Conservation (phyloP, 2,888 invertebrate genomes). For the Eristalinus sepulchralis region DNA sequence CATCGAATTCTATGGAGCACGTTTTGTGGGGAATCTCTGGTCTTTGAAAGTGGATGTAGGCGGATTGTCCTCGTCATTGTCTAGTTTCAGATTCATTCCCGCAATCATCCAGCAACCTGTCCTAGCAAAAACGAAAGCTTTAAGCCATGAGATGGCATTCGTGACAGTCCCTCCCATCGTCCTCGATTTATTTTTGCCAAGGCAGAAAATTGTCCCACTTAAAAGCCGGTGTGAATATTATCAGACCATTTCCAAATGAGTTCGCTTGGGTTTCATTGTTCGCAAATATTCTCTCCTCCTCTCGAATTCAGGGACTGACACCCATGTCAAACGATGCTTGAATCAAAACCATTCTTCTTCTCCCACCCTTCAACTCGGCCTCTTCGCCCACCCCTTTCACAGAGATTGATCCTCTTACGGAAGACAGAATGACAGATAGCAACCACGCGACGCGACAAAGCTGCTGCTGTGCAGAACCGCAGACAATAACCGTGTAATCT, state of each 20-base stretch:
- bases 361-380: background rate
- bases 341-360: background rate
- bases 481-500: constrained; percentile 34
- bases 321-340: background rate
- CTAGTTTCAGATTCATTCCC: background rate
- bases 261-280: background rate
- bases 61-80: background rate
- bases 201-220: background rate
- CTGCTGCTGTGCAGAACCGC: background rate
- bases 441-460: background rate
- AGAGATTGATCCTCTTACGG: background rate
- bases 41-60: too few relatives aligned
- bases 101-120: background rate
- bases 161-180: background rate
- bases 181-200: background rate
- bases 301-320: background rate
- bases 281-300: background rate
- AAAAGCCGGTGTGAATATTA: background rate
- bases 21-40: background rate
- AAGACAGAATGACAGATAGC: background rate
- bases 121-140: background rate
- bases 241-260: too few relatives aligned
- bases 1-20: background rate
- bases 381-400: background rate
- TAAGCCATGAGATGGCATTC: background rate